phyloP scores from a whole-genome alignment of 2,888 invertebrate genomes.

The Drosophila austrosaltans region DNA sequence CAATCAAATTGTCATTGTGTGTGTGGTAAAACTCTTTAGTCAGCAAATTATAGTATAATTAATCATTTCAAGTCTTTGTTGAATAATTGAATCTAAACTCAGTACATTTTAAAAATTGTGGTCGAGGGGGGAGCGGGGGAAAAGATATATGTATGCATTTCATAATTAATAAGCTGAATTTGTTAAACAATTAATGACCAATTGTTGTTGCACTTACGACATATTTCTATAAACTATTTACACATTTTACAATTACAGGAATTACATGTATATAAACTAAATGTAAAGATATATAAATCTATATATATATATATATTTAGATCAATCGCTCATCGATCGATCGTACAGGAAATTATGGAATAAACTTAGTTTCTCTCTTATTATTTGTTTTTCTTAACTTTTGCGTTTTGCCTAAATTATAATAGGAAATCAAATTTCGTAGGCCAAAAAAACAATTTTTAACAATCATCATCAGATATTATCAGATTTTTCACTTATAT shows the following conservation, averaged over 20 bases:
- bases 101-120: constrained; percentile 33
- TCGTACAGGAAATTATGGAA: constrained; percentile 18
- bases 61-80: constrained; percentile 55
- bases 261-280: constrained; percentile 60
- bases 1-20: constrained; percentile 8
- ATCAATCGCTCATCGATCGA: constrained; percentile 2
- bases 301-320: constrained; percentile 22
- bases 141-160: constrained; percentile 7
- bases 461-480: constrained; percentile 36
- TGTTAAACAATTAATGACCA: constrained; percentile 50
- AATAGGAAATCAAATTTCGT: constrained; percentile 74
- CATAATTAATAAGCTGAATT: constrained; percentile 19
- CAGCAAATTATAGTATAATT: constrained; percentile 10
- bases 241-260: constrained; percentile 73
- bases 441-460: constrained; percentile 66
- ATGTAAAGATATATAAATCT: constrained; percentile 32
- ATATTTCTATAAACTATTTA: constrained; percentile 58
- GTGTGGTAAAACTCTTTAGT: constrained; percentile 29
- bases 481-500: constrained; percentile 24
- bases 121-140: background rate
- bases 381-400: background rate
- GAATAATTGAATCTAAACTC: constrained; percentile 46
- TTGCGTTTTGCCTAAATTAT: constrained; percentile 59
- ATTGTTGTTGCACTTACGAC: constrained; percentile 24
- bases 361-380: background rate